Conservation (phyloP, 2,113 vertebrate genomes). For the Anser brachyrhynchus region DNA sequence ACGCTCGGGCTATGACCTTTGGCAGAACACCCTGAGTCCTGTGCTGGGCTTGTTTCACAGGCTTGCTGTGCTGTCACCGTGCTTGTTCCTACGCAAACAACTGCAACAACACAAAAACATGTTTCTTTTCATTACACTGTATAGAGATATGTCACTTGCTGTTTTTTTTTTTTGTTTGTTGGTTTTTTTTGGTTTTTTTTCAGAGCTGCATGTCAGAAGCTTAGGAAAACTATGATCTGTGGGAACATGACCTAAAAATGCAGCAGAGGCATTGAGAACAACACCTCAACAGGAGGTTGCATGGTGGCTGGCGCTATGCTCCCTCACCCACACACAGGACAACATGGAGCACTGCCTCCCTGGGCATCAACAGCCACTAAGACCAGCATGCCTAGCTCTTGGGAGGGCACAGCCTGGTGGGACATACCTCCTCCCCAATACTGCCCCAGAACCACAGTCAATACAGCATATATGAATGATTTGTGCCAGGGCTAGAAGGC, state of each 20-base stretch:
- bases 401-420: neutral
- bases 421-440: neutral
- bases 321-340: accelerated
- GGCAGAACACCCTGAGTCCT: neutral
- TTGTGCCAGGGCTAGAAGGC: neutral
- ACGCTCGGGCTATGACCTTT: accelerated
- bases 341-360: accelerated
- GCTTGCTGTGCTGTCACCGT: neutral
- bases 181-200: neutral
- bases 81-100: neutral
- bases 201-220: neutral
- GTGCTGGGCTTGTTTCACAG: neutral
- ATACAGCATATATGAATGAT: neutral
- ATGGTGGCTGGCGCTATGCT: neutral
- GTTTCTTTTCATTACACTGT: neutral
- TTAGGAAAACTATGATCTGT: neutral
- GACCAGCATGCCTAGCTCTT: neutral
- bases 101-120: neutral
- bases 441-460: too few relatives aligned
- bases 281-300: neutral
- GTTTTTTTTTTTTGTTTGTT: neutral
- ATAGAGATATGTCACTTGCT: neutral
- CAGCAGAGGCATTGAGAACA: neutral
- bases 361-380: accelerated
- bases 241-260: neutral